Evolutionary conservation across 1,140 invertebrate genomes (phyloP).

Genomic region (Papilio glaucus): DNA sequence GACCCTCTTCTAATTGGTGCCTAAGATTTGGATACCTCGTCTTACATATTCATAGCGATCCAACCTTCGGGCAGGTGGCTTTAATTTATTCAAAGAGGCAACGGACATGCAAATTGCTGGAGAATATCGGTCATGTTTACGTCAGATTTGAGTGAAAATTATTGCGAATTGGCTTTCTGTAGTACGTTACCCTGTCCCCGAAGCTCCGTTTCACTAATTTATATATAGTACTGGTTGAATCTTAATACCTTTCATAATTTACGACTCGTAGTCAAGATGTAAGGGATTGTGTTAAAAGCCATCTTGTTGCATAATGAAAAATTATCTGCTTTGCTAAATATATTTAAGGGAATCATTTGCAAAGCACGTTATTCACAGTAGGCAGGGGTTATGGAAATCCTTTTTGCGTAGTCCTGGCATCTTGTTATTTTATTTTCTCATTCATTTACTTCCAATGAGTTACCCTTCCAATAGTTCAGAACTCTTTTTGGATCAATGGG

Average conservation of each 20-base stretch:
- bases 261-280: slow-evolving; percentile 36
- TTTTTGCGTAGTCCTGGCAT: too few species aligned
- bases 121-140: slow-evolving; percentile 82
- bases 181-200: slow-evolving; percentile 42
- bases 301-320: slow-evolving; percentile 11
- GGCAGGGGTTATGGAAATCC: neutral
- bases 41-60: slow-evolving; percentile 81
- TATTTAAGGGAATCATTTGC: neutral
- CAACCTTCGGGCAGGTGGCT: slow-evolving; percentile 70
- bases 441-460: too few species aligned
- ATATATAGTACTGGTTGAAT: slow-evolving; percentile 37
- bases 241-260: slow-evolving; percentile 38
- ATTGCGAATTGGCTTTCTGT: slow-evolving; percentile 73
- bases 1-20: slow-evolving; percentile 75
- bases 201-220: slow-evolving; percentile 32
- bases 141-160: slow-evolving; percentile 81
- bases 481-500: too few species aligned
- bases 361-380: too few species aligned
- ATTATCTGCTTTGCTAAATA: neutral
- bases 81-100: slow-evolving; percentile 79
- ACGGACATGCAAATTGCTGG: slow-evolving; percentile 79
- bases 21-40: slow-evolving; percentile 79
- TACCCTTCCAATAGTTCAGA: too few species aligned
- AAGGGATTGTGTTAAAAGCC: slow-evolving; percentile 28
- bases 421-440: too few species aligned